Percentiles rank a stretch among this genome's conserved stretches.
Conservation (phyloP, 2,797 vertebrate genomes). For the Synanceia verrucosa region DNA sequence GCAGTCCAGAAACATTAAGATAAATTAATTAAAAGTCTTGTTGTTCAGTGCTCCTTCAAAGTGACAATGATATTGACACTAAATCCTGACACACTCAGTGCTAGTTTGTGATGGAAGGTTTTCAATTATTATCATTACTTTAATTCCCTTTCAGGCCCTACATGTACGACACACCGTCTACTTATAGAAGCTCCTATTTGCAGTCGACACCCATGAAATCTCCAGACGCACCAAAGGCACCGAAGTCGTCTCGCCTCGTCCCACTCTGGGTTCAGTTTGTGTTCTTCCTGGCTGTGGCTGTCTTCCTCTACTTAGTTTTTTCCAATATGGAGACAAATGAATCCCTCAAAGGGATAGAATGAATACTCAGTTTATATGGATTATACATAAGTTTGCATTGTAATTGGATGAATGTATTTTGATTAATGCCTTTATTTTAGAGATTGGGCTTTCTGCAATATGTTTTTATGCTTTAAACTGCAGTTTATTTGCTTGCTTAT, state of each 20-base stretch:
- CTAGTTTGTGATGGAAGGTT: background rate
- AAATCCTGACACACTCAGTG: too few relatives aligned
- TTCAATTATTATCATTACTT: background rate
- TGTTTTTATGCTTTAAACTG: conserved; percentile 19
- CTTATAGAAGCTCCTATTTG: conserved; percentile 52
- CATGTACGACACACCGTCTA: conserved; percentile 54
- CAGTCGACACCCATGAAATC: conserved; percentile 41
- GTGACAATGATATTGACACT: background rate
- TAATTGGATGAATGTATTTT: conserved; percentile 40
- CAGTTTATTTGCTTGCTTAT: conserved; percentile 18
- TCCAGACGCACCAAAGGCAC: conserved; percentile 12
- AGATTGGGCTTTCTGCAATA: conserved; percentile 42
- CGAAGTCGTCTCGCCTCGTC: conserved; percentile 58
- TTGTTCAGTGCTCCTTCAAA: background rate
- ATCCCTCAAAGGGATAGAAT: conserved; percentile 64
- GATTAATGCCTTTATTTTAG: conserved; percentile 28
- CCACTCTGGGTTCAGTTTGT: conserved; percentile 80
- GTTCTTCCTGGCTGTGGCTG: conserved; percentile 72
- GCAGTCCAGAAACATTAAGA: background rate
- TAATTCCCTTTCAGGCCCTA: conserved; percentile 46
- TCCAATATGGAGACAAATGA: conserved; percentile 76
- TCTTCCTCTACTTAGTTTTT: conserved; percentile 77
- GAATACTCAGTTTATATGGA: conserved; percentile 19
- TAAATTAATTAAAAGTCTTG: background rate
- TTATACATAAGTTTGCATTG: conserved; percentile 39